Evolutionary conservation across 2,888 invertebrate genomes (phyloP).

Genomic region (Anthrax anthrax): DNA sequence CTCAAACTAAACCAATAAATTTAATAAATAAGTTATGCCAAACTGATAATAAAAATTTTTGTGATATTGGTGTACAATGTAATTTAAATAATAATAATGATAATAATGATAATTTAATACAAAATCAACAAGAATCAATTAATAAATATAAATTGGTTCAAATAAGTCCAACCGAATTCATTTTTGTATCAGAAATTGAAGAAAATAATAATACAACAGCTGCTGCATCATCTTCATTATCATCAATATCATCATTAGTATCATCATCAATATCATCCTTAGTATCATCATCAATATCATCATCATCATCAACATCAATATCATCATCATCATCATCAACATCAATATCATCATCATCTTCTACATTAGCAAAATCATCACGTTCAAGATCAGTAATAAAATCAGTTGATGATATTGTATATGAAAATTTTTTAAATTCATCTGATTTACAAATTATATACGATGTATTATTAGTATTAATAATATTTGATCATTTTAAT

Average conservation of each 20-base stretch:
- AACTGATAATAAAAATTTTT: neutral
- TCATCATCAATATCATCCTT: neutral
- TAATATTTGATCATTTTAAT: no score
- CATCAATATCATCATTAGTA: neutral
- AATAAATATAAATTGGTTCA: neutral
- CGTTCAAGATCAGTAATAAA: no score
- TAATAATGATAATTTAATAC: no score
- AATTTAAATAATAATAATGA: neutral
- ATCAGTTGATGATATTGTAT: no score
- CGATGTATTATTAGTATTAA: no score
- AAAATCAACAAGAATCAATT: neutral
- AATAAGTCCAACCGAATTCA: neutral
- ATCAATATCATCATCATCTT: neutral
- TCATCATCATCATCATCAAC: neutral
- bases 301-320: neutral
- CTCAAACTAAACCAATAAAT: neutral
- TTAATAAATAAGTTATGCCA: neutral
- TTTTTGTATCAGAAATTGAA: neutral
- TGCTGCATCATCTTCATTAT: neutral
- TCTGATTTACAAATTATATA: no score
- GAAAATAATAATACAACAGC: neutral
- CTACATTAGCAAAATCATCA: no score
- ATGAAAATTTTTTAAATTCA: no score
- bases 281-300: no score
- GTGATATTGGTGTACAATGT: neutral